Evolutionary conservation across 2,888 invertebrate species (phyloP).

Genomic region (Omphaloscelis lunosa): DNA sequence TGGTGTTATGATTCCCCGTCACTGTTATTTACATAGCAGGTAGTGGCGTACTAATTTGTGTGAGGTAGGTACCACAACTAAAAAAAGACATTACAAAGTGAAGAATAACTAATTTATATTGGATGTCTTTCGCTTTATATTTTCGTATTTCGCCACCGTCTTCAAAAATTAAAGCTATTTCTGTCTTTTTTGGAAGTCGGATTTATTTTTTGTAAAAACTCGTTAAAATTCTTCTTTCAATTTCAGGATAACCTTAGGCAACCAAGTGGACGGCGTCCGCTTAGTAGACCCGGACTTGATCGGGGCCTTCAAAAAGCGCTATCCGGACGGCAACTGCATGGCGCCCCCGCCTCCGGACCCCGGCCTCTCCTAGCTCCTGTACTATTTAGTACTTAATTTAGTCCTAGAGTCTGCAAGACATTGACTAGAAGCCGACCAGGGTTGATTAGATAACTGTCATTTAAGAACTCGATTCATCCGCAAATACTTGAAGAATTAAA

Average conservation of each 20-base stretch:
- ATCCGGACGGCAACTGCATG: conserved; percentile 96
- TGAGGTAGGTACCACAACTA: background rate
- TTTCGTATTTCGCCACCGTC: background rate
- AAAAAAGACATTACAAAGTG: background rate
- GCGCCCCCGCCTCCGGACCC: conserved; percentile 93
- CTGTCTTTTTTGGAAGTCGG: background rate
- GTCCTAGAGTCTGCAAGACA: conserved; percentile 10
- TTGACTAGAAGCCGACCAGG: background rate
- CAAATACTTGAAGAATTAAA: background rate
- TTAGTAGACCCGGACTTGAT: conserved; percentile 98
- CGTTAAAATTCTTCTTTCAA: background rate
- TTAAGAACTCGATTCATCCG: background rate
- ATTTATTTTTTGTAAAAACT: background rate
- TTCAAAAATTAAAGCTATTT: too few relatives aligned
- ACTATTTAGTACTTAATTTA: conserved; percentile 16
- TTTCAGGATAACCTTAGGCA: conserved; percentile 96
- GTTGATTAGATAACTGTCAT: background rate
- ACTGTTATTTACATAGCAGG: background rate
- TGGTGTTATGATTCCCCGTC: background rate
- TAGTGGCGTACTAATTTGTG: background rate
- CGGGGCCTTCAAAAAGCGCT: conserved; percentile 96
- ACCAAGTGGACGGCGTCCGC: conserved; percentile 98
- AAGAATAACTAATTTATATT: background rate
- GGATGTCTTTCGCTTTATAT: background rate
- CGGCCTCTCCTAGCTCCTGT: conserved; percentile 72